Conservation (phyloP, 2,888 invertebrate species). For the Tipula vernalis region DNA sequence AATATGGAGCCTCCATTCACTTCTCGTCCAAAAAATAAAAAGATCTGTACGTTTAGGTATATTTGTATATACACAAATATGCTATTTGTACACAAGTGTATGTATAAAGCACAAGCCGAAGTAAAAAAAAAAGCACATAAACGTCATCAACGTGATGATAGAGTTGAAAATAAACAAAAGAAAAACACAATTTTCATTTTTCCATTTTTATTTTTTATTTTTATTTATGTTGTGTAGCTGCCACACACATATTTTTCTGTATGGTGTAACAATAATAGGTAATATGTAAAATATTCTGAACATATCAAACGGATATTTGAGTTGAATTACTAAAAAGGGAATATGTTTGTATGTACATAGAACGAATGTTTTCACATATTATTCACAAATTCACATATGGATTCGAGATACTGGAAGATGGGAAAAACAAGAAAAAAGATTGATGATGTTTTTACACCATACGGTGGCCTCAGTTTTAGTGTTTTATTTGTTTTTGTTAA, state of each 20-base stretch:
- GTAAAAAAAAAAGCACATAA: not conserved
- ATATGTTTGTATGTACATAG: not conserved
- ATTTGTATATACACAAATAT: not conserved
- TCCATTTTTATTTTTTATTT: not conserved
- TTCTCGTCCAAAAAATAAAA: not conserved
- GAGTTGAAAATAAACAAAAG: constrained; percentile 4
- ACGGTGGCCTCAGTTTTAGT: not conserved
- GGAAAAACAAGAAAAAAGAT: not conserved
- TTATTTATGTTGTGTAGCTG: not conserved
- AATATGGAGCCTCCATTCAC: not conserved
- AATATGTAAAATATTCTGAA: constrained; percentile 4
- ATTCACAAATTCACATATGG: constrained; percentile 4
- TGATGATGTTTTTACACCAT: constrained; percentile 1
- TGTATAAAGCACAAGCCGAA: not conserved
- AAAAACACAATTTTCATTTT: constrained; percentile 1
- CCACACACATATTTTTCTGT: not conserved
- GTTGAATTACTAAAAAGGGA: not conserved
- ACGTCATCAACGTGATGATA: constrained; percentile 4
- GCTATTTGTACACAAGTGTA: not conserved
- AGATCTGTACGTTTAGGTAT: too few species aligned
- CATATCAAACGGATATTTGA: constrained; percentile 4
- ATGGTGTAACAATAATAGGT: not conserved
- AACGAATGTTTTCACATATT: not conserved
- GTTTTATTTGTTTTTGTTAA: not conserved
- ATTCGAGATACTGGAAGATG: not conserved